A percentile compares a stretch with the other conserved stretches of the same genome.
phyloP scores from a whole-genome alignment of 2,797 vertebrate genomes.

The Scolopax bukidnonensis region DNA sequence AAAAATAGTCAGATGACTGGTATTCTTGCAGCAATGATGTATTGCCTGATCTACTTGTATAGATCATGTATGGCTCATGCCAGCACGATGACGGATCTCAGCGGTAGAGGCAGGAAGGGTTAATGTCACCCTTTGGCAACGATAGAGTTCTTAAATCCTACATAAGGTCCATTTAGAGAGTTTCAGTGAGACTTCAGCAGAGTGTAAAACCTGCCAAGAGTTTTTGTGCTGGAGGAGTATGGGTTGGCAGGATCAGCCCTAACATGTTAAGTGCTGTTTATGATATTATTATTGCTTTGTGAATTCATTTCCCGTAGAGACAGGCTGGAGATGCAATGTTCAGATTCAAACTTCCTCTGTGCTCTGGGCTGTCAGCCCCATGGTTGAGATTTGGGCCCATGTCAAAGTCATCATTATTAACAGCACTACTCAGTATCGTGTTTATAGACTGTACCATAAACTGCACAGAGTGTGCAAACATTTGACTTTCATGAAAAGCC shows the following conservation, averaged over 20 bases:
- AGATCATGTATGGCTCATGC: neutral
- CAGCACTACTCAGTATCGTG: neutral
- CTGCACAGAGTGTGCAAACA: neutral
- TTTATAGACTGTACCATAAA: neutral
- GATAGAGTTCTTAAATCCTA: neutral
- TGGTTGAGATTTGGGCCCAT: neutral
- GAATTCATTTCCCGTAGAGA: conserved; percentile 61
- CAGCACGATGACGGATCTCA: neutral
- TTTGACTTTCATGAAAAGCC: neutral
- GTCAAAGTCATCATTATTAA: neutral
- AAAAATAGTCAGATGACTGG: neutral
- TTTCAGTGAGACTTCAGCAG: conserved; percentile 22
- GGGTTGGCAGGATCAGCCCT: conserved; percentile 57
- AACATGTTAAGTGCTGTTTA: conserved; percentile 63
- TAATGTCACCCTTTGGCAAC: conserved; percentile 25
- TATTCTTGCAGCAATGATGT: neutral
- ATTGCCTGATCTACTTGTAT: neutral
- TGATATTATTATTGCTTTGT: conserved; percentile 61
- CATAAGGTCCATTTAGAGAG: neutral
- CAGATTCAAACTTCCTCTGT: conserved; percentile 35
- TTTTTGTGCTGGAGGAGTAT: conserved; percentile 6
- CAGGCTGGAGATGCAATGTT: conserved; percentile 30
- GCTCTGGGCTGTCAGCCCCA: conserved; percentile 35
- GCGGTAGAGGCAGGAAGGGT: neutral
- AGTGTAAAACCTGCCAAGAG: conserved; percentile 30